These are phyloP conservation scores for Megaptera novaeangliae DNA, from an alignment of 2,113 vertebrate genomes.

Conservation along the genomic window DNA sequence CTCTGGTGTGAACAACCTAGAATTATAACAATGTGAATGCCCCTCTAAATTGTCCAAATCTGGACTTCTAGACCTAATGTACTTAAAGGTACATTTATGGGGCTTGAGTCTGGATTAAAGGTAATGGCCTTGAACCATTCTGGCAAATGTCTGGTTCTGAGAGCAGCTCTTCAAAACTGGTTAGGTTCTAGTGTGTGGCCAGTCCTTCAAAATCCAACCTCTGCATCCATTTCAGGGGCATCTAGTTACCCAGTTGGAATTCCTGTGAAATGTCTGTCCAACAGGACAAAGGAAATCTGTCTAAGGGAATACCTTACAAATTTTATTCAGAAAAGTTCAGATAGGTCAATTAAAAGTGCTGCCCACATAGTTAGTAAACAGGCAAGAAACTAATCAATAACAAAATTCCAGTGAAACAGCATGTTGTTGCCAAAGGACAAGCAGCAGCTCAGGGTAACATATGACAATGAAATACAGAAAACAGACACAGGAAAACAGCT, in stretches of 20 bases:
- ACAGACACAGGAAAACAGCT: neutral
- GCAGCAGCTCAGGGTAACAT: neutral
- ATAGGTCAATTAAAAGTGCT: neutral
- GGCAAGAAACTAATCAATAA: neutral
- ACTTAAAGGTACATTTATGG: neutral
- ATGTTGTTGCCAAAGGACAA: neutral
- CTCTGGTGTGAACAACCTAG: neutral
- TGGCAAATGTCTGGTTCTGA: neutral
- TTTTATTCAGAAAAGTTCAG: neutral
- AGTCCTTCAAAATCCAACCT: slow-evolving; percentile 11
- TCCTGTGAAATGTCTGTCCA: neutral
- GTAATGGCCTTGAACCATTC: neutral
- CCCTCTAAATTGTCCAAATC: neutral
- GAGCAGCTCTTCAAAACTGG: neutral
- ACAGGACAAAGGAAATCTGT: neutral
- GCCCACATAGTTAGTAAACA: neutral
- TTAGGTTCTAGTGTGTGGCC: neutral
- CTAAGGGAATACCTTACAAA: neutral
- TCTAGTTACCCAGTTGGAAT: neutral
- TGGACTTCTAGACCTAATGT: neutral
- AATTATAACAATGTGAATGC: neutral
- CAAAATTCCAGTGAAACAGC: neutral
- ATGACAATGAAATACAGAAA: slow-evolving; percentile 13
- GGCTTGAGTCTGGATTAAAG: neutral
- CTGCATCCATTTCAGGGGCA: neutral